Base-by-base conservation (phyloP, 2,797 vertebrate species). In the Galagoides demidoff region DNA sequence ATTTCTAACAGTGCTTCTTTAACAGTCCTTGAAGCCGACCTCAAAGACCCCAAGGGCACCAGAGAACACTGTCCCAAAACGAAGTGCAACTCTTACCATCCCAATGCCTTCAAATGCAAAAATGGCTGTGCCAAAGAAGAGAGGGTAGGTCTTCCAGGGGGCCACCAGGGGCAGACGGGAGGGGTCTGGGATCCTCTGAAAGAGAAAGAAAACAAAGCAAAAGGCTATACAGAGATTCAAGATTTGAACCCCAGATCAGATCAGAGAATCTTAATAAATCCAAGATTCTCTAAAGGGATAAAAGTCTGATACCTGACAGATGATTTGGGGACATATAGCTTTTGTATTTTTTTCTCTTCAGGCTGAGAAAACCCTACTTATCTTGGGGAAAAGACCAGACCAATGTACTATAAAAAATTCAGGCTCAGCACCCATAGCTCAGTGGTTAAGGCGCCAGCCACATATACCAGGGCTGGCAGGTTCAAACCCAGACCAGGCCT, bases 81-180 rank as follows among this genome's bases (percentile, higher is more conserved):
- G 57, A 45, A 52, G 0, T 1, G 45, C 7, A 1, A 59, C 59
- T 97, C 99, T 97, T 98, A 99, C 99, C 99, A 99, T 99, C 63
- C 99, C 99, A 0, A 99, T 99, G 96, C 99, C 99, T 98, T 99
- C 99, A 13, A 99, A 99, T 61, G 99, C 99, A 95, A 99, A 99
- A 97, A 99, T 99, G 2, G 99, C 99, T 0, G 99, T 99, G 97
- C 99, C 99, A 74, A 99, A 99, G 98, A 99, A 99, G 73, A 99
- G 99, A 27, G 99, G 99, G 97, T 99, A 99, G 89, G 99, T 99
- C 95, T 98, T 99, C 97, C 98, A 99, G 76, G 97, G 90, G 52
- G 99, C 99, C 16, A 99, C 98, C 61, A 98, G 97, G 0, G 99
- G 99, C 29, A 99, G 98, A 94, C 97, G 4, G 63, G 98, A 97